Conservation (phyloP, 2,888 invertebrate genomes). For the Sinohyriopsis cumingii region DNA sequence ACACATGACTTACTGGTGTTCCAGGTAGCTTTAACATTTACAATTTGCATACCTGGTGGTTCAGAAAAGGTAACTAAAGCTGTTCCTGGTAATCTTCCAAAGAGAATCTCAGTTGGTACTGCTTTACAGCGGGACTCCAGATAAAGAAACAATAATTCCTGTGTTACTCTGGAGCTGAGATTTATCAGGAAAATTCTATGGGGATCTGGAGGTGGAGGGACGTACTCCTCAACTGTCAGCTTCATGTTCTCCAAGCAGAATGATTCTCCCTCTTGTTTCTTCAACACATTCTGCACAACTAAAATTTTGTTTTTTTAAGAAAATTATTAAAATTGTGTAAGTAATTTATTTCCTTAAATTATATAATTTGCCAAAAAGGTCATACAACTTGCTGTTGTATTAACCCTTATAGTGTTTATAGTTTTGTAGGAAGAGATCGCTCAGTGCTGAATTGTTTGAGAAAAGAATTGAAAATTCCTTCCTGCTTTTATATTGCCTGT, state of each 20-base stretch:
- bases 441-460: no score
- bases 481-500: no score
- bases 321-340: no score
- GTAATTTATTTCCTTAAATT: no score
- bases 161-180: conserved; percentile 14
- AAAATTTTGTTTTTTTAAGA: neutral
- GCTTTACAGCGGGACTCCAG: conserved; percentile 3
- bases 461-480: no score
- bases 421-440: no score
- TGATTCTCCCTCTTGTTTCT: neutral
- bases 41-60: neutral
- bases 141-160: conserved; percentile 15
- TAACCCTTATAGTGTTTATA: no score
- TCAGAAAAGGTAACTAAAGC: conserved; percentile 17
- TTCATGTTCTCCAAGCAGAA: neutral
- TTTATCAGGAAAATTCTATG: conserved; percentile 17
- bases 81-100: conserved; percentile 23
- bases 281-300: conserved; percentile 10
- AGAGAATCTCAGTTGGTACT: conserved; percentile 1
- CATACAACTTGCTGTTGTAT: no score
- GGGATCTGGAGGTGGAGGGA: conserved; percentile 13
- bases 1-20: no score
- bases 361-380: no score
- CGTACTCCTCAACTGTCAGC: conserved; percentile 12
- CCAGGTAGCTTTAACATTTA: no score